phyloP scores from a whole-genome alignment of 2,888 invertebrate genomes.

The Stramonita haemastoma region DNA sequence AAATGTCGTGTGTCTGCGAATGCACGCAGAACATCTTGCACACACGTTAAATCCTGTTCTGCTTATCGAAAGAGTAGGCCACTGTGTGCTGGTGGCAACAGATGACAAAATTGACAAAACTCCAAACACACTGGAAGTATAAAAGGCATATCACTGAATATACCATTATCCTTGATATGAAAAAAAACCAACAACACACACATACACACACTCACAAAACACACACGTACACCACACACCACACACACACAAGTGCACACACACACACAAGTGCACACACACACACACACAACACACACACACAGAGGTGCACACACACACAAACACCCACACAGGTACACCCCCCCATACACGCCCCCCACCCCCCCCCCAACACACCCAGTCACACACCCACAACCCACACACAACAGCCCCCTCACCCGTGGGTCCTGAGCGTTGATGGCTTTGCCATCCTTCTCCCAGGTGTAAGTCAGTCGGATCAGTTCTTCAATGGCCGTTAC shows the following conservation, averaged over 20 bases:
- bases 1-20: no score
- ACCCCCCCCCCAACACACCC: neutral
- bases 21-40: no score
- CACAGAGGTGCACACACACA: neutral
- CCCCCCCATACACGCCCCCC: neutral
- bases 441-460: slow-evolving; percentile 60
- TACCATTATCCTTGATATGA: no score
- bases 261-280: neutral
- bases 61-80: no score
- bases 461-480: slow-evolving; percentile 79
- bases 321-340: neutral
- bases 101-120: no score
- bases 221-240: neutral
- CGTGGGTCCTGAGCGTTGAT: slow-evolving; percentile 52
- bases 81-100: no score
- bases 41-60: no score
- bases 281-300: neutral
- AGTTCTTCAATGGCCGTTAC: slow-evolving; percentile 65
- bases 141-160: no score
- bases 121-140: no score
- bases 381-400: neutral
- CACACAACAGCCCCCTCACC: slow-evolving; percentile 5
- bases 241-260: neutral
- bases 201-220: neutral
- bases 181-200: no score